Evolutionary conservation across 2,888 invertebrate species (phyloP).

Genomic region (Erynnis tages): DNA sequence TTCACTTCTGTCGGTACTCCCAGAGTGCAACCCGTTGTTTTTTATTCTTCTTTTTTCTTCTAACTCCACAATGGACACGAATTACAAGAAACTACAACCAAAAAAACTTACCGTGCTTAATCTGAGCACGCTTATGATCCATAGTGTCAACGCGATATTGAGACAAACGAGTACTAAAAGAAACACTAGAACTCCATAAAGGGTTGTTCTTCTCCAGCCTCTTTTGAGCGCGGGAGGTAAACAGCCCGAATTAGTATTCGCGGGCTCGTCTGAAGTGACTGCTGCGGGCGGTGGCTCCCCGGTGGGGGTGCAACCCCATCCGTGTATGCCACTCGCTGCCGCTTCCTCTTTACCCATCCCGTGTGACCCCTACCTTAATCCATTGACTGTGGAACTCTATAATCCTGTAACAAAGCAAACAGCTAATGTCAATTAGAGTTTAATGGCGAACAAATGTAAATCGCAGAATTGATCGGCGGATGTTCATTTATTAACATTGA

Average conservation of each 20-base stretch:
- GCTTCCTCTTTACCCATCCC: conserved; percentile 53
- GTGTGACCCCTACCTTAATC: conserved; percentile 29
- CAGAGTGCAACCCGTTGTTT: no score
- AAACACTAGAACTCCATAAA: conserved; percentile 92
- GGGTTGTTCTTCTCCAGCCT: conserved; percentile 96
- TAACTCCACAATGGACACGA: no score
- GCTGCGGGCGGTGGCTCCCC: conserved; percentile 56
- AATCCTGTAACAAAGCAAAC: conserved; percentile 53
- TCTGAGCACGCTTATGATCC: conserved; percentile 97
- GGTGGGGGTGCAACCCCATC: conserved; percentile 73
- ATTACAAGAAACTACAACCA: no score
- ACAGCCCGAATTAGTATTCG: conserved; percentile 44
- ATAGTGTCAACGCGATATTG: conserved; percentile 96
- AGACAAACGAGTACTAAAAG: conserved; percentile 93
- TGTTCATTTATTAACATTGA: conserved; percentile 14
- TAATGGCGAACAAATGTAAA: conserved; percentile 29
- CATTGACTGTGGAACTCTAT: conserved; percentile 37
- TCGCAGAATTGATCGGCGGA: conserved; percentile 9
- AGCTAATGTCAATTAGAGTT: conserved; percentile 29
- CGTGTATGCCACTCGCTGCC: conserved; percentile 50
- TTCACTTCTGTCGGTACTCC: no score
- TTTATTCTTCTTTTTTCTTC: no score
- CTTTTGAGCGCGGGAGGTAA: conserved; percentile 50
- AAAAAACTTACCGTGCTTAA: conserved; percentile 90
- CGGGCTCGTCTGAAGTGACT: conserved; percentile 36